These are phyloP conservation scores for Sebastes nivosus DNA, from an alignment of 2,797 vertebrate genomes.

Conservation along the genomic window DNA sequence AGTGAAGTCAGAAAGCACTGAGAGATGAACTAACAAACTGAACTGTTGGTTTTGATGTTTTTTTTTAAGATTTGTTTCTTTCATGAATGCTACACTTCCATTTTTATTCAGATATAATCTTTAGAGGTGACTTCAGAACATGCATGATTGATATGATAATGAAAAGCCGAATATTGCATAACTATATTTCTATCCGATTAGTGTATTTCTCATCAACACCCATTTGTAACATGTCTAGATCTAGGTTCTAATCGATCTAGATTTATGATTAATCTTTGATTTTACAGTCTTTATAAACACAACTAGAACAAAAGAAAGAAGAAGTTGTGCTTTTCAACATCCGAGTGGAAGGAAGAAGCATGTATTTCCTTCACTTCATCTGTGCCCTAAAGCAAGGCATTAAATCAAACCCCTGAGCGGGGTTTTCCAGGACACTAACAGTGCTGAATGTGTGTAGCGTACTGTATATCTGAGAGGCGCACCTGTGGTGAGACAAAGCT, in stretches of 20 bases:
- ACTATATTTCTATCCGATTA: neutral
- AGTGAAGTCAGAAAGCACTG: no score
- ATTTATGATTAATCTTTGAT: neutral
- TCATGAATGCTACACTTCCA: neutral
- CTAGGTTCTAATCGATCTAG: no score
- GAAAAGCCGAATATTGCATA: neutral
- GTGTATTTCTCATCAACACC: neutral
- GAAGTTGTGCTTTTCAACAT: neutral
- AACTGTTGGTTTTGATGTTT: no score
- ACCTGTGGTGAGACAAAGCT: conserved; percentile 21
- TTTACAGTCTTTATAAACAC: neutral
- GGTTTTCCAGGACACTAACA: conserved; percentile 2
- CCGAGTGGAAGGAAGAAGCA: neutral
- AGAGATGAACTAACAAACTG: no score
- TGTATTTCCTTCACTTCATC: neutral
- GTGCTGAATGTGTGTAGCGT: neutral
- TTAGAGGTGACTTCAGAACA: neutral
- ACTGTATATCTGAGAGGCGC: neutral
- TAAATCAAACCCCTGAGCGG: conserved; percentile 1
- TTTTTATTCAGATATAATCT: neutral
- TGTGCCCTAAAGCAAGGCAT: conserved; percentile 2
- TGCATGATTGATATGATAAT: neutral
- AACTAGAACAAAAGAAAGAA: neutral
- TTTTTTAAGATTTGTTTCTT: no score
- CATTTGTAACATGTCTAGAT: no score